phyloP scores from a whole-genome alignment of 1,140 invertebrate genomes.

The Cyphomyrmex costatus region DNA sequence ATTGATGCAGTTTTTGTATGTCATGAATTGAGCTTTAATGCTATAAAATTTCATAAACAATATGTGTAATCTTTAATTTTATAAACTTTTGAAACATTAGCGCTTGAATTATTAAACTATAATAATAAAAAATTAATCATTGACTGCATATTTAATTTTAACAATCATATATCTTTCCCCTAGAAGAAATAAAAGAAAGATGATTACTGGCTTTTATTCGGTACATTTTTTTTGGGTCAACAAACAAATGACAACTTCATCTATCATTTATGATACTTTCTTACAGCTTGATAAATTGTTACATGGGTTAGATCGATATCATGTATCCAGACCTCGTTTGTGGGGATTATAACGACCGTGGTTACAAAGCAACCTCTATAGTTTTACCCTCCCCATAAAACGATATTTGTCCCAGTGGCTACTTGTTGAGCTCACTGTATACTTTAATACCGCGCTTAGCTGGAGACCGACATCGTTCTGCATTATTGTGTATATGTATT shows the following conservation, averaged over 20 bases:
- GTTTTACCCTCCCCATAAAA: conserved; percentile 22
- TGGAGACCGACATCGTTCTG: conserved; percentile 10
- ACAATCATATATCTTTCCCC: not conserved
- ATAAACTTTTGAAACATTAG: not conserved
- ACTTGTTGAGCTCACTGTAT: conserved; percentile 61
- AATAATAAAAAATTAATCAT: conserved; percentile 2
- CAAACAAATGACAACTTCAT: not conserved
- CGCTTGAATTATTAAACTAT: not conserved
- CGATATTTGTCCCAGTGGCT: conserved; percentile 49
- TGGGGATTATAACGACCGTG: conserved; percentile 35
- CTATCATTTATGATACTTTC: conserved; percentile 7
- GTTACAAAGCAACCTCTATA: conserved; percentile 33
- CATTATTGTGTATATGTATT: conserved; percentile 25
- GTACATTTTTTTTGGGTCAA: not conserved
- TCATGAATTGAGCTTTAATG: not conserved
- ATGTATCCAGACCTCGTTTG: conserved; percentile 27
- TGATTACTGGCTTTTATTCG: not conserved
- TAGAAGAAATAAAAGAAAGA: not conserved
- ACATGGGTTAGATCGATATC: conserved; percentile 29
- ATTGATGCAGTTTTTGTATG: not conserved
- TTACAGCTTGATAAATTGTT: conserved; percentile 27
- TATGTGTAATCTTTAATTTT: not conserved
- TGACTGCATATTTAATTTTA: not conserved
- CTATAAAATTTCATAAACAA: not conserved
- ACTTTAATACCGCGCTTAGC: conserved; percentile 49